A percentile compares a stretch with the other conserved stretches of the same genome.
These are phyloP conservation scores for Lasioglossum vierecki DNA, from an alignment of 2,888 invertebrate species.

Conservation along the genomic window DNA sequence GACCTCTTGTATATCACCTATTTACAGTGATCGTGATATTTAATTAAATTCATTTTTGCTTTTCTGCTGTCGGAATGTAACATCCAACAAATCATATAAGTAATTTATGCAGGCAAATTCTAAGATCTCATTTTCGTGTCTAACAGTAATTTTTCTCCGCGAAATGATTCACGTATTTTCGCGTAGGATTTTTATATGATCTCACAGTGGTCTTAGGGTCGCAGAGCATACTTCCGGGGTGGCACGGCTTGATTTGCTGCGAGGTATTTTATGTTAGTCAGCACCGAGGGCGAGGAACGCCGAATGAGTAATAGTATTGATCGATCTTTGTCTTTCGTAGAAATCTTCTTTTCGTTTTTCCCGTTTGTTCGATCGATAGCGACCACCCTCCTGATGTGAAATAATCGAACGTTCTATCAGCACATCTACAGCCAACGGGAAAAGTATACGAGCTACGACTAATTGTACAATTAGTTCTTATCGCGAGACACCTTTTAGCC, in stretches of 20 bases:
- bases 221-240: neutral
- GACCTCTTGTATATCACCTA: no score
- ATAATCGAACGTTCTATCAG: neutral
- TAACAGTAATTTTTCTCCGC: neutral
- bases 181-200: neutral
- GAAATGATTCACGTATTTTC: neutral
- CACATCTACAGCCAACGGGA: neutral
- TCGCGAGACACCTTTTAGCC: neutral
- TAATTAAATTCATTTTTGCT: no score
- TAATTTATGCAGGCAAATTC: neutral
- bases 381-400: neutral
- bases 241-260: neutral
- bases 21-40: no score
- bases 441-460: neutral
- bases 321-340: conserved; percentile 21
- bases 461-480: neutral
- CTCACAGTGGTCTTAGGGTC: neutral
- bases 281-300: neutral
- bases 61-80: no score
- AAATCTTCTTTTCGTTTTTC: conserved; percentile 17
- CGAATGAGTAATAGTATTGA: conserved; percentile 22
- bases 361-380: neutral
- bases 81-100: neutral
- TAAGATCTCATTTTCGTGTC: neutral
- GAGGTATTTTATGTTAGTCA: neutral